Percentiles rank a stretch among this genome's conserved stretches.
These are phyloP conservation scores for Ladona fulva DNA, from an alignment of 1,140 invertebrate genomes.

Conservation along the genomic window DNA sequence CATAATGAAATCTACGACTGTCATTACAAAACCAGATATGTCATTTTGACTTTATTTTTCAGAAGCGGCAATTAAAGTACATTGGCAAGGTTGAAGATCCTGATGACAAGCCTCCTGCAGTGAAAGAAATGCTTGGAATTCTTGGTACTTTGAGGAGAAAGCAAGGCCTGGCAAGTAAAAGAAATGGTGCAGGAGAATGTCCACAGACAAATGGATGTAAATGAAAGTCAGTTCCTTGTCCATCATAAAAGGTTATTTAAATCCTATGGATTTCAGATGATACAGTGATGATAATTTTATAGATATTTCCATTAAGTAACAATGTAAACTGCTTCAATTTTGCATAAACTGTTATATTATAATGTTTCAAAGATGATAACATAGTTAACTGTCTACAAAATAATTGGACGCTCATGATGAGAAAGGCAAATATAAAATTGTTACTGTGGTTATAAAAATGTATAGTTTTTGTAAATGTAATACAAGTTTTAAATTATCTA, in stretches of 20 bases:
- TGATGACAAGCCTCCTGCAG: slow-evolving; percentile 44
- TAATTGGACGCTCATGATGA: too few relatives aligned
- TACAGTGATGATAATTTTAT: too few relatives aligned
- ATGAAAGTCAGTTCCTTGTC: not conserved
- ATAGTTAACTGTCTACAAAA: too few relatives aligned
- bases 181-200: not conserved
- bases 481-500: too few relatives aligned
- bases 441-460: too few relatives aligned
- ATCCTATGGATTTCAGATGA: not conserved
- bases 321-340: too few relatives aligned
- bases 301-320: too few relatives aligned
- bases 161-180: not conserved
- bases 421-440: too few relatives aligned
- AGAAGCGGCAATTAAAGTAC: slow-evolving; percentile 18
- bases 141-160: slow-evolving; percentile 55
- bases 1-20: too few relatives aligned
- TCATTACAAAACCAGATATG: not conserved
- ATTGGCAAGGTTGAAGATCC: slow-evolving; percentile 38
- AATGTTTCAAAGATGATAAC: too few relatives aligned
- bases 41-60: not conserved
- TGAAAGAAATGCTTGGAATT: slow-evolving; percentile 61
- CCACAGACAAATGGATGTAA: not conserved
- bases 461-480: too few relatives aligned
- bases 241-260: not conserved
- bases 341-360: too few relatives aligned